Evolutionary conservation across 2,888 invertebrate genomes (phyloP).

Genomic region (Euplexia lucipara): DNA sequence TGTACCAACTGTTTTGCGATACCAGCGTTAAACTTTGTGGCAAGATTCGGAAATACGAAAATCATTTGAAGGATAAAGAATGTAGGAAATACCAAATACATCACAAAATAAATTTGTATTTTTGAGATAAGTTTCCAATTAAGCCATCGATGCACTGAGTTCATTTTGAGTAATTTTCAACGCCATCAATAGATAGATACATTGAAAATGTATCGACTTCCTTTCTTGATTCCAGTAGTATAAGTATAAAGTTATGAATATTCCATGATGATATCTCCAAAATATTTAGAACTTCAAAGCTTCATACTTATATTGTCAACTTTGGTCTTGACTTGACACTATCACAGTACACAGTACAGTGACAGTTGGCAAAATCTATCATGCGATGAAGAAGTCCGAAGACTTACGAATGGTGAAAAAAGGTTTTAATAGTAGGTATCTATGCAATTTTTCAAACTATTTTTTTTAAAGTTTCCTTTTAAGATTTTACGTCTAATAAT

Average conservation of each 20-base stretch:
- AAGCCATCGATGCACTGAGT: not conserved
- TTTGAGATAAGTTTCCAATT: slow-evolving; percentile 61
- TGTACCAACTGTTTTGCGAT: slow-evolving; percentile 71
- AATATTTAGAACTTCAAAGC: not conserved
- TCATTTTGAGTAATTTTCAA: slow-evolving; percentile 20
- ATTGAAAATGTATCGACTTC: slow-evolving; percentile 1
- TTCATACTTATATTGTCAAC: slow-evolving; percentile 15
- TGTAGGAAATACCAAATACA: slow-evolving; percentile 73
- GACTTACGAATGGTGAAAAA: not conserved
- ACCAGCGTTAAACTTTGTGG: slow-evolving; percentile 68
- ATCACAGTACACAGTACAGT: no score
- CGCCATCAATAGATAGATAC: not conserved
- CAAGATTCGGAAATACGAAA: slow-evolving; percentile 74
- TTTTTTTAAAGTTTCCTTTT: no score
- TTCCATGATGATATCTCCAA: not conserved
- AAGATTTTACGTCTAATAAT: no score
- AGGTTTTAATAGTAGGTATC: not conserved
- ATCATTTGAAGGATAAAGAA: slow-evolving; percentile 76
- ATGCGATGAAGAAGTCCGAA: slow-evolving; percentile 10
- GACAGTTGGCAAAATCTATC: slow-evolving; percentile 24
- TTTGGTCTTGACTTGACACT: slow-evolving; percentile 42
- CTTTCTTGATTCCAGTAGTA: not conserved
- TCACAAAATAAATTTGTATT: slow-evolving; percentile 64
- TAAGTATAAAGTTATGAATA: no score
- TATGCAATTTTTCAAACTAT: no score